Evolutionary conservation across 2,888 invertebrate species (phyloP).

Genomic region (Machimus atricapillus): DNA sequence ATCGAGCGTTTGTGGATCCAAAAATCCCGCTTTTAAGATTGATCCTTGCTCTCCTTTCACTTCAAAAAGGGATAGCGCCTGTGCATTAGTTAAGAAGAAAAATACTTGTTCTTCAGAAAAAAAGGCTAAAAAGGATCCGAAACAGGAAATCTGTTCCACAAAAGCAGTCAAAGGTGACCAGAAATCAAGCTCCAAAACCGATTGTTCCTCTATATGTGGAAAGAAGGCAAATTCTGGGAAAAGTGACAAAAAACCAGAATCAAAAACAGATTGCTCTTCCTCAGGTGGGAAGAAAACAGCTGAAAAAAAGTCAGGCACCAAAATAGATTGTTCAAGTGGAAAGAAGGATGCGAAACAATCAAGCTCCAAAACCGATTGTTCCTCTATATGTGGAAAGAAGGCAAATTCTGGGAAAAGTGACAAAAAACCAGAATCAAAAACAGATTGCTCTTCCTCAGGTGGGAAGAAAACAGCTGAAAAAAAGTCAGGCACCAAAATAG

Average conservation of each 20-base stretch:
- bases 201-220: background rate
- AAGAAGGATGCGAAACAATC: background rate
- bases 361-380: background rate
- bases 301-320: background rate
- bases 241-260: background rate
- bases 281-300: background rate
- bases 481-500: background rate
- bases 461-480: background rate
- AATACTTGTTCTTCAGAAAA: background rate
- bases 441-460: background rate
- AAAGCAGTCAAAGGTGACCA: background rate
- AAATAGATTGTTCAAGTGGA: background rate
- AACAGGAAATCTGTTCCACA: too few species aligned
- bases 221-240: background rate
- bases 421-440: background rate
- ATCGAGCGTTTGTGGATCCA: background rate
- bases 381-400: background rate
- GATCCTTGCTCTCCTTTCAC: background rate
- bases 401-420: background rate
- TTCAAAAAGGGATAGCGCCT: background rate
- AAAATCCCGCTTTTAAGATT: background rate
- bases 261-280: background rate
- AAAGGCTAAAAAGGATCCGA: too few species aligned
- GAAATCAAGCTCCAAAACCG: background rate
- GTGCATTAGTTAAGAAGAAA: background rate